Conservation (phyloP, 2,888 invertebrate species). For the Chrysolina americana region DNA sequence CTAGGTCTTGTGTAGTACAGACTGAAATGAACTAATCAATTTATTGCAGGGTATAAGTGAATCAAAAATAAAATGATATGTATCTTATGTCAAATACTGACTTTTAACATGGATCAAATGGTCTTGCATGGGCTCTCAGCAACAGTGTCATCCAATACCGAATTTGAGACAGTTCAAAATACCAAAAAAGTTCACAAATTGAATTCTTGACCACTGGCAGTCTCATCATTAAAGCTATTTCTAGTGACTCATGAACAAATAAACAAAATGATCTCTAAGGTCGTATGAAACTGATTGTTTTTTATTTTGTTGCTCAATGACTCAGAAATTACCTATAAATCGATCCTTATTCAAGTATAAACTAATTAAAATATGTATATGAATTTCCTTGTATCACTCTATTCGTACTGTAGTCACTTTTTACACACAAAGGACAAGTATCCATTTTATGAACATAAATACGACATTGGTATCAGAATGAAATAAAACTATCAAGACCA, state of each 20-base stretch:
- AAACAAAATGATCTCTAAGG: constrained; percentile 39
- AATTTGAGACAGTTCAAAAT: background rate
- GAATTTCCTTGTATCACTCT: constrained; percentile 1
- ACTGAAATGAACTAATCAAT: background rate
- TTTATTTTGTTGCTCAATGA: constrained; percentile 32
- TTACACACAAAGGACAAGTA: constrained; percentile 59
- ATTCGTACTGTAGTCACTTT: background rate
- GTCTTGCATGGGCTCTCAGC: background rate
- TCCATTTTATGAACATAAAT: constrained; percentile 62
- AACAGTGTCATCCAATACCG: background rate
- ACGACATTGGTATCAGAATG: constrained; percentile 64
- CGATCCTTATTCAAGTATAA: background rate
- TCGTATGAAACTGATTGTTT: constrained; percentile 29
- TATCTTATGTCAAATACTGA: background rate
- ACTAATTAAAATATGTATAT: constrained; percentile 13
- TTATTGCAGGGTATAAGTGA: background rate
- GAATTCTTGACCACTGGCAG: background rate
- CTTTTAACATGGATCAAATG: background rate
- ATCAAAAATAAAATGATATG: background rate
- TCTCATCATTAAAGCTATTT: constrained; percentile 20
- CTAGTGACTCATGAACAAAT: constrained; percentile 46
- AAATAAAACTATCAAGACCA: constrained; percentile 63
- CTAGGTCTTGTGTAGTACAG: too few relatives aligned
- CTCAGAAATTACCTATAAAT: constrained; percentile 11
- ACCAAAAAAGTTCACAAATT: background rate